Base-by-base conservation (phyloP, 2,113 vertebrate genomes). In the Orthonyx spaldingii region DNA sequence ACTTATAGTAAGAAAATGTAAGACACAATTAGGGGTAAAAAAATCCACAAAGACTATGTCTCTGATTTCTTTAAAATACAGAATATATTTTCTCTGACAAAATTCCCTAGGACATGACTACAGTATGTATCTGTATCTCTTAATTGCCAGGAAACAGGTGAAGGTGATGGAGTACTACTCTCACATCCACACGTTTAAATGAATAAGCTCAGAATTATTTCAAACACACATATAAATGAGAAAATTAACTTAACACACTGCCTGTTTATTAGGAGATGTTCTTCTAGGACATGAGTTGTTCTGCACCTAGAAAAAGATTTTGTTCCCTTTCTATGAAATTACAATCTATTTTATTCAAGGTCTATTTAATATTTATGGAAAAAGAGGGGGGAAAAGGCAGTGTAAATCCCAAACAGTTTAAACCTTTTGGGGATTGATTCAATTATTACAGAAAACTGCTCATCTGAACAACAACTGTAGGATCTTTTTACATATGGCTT, bases 1-100 rank as follows among this genome's bases (percentile, higher is more conserved):
- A 76, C 15, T 44, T 33, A 44, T 4, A 81, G 9, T 18, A 93
- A 65, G 19, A 87, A 74, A 84, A 82, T 5, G 0, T 20, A 92
- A 86, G 32, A 63, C 1, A 3, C 26, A 77, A 71, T 39, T 10
- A 33, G 13, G 21, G 16, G 27, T 16, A 1, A 47, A 16, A 41
- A 0, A 7, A 2, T 1, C 16, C 16, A 30, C 6, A 32, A 82
- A 27, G 6, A 16, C 6, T 39, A 7, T 2, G 2, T 24, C 18
- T 74, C 55, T 50, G 11, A 60, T 75, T 35, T 74, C 22, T 66
- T 89, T 71, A 71, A 93, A 87, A 72, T 33, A 28, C 10, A 76
- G n/a, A 61, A 56, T 15, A 12, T 13, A 50, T 13, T 83, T 77
- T 20, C 15, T 52, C 39, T 74, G 20, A 20, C 12, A 87, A 78